These are phyloP conservation scores for Tryphoninae sp. DNA, from an alignment of 2,888 invertebrate genomes.

Conservation along the genomic window DNA sequence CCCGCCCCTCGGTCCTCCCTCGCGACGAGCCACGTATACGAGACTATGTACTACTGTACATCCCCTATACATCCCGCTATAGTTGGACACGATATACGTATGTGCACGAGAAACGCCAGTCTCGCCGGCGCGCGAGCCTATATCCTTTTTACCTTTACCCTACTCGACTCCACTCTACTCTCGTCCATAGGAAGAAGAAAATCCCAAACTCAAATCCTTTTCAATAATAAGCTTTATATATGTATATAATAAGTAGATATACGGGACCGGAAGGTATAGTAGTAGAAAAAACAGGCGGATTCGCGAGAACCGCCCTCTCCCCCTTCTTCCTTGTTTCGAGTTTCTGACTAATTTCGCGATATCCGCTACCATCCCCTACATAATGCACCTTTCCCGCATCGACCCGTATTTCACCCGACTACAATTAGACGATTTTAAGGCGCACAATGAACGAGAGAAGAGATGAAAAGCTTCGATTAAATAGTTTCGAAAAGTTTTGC, in stretches of 20 bases:
- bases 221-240: not conserved
- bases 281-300: not conserved
- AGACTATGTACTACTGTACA: not conserved
- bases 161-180: too few relatives aligned
- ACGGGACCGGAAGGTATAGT: not conserved
- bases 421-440: not conserved
- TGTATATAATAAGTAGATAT: not conserved
- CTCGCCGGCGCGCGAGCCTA: slow-evolving; percentile 32
- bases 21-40: not conserved
- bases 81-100: not conserved
- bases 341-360: slow-evolving; percentile 44
- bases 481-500: not conserved
- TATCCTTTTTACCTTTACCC: slow-evolving; percentile 9
- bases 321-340: slow-evolving; percentile 12
- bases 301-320: not conserved
- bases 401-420: slow-evolving; percentile 10
- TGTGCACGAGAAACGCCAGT: slow-evolving; percentile 22
- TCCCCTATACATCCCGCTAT: not conserved
- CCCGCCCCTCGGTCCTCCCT: slow-evolving; percentile 23
- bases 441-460: not conserved
- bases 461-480: not conserved
- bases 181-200: too few relatives aligned
- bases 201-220: too few relatives aligned
- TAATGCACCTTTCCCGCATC: slow-evolving; percentile 9
- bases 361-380: not conserved